Evolutionary conservation across 2,797 vertebrate genomes (phyloP).

Genomic region (Triplophysa bombifrons): DNA sequence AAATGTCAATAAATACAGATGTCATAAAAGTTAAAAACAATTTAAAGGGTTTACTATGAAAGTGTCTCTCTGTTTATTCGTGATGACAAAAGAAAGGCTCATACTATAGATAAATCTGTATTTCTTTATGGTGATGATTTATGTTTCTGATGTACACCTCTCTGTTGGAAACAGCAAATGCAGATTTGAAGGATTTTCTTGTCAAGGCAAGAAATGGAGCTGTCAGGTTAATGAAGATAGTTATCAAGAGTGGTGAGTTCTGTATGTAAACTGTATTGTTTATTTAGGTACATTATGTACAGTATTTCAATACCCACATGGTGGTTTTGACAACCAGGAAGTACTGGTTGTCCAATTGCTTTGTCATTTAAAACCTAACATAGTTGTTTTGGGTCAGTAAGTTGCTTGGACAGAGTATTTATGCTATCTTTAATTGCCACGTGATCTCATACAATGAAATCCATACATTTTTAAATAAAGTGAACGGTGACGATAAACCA

Average conservation of each 20-base stretch:
- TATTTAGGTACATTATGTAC: not conserved
- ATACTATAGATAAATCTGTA: not conserved
- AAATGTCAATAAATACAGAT: too few species aligned
- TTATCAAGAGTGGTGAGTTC: constrained; percentile 93
- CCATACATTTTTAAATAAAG: constrained; percentile 8
- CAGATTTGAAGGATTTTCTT: constrained; percentile 94
- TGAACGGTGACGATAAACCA: constrained; percentile 11
- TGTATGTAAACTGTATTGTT: not conserved
- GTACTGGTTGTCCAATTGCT: not conserved
- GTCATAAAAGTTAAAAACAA: too few species aligned
- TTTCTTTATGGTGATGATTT: not conserved
- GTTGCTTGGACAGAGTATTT: not conserved
- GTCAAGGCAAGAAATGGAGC: constrained; percentile 89
- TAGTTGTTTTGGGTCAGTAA: too few species aligned
- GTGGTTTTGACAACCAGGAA: not conserved
- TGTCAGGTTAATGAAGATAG: constrained; percentile 91
- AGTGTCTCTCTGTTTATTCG: not conserved
- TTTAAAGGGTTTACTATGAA: too few species aligned
- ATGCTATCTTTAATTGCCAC: not conserved
- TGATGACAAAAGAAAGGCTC: not conserved
- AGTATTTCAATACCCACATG: not conserved
- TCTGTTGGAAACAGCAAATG: constrained; percentile 80
- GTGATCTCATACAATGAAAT: not conserved
- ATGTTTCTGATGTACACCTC: constrained; percentile 10
- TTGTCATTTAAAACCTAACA: not conserved